phyloP scores from a whole-genome alignment of 2,797 vertebrate species.

The Alcedo atthis region DNA sequence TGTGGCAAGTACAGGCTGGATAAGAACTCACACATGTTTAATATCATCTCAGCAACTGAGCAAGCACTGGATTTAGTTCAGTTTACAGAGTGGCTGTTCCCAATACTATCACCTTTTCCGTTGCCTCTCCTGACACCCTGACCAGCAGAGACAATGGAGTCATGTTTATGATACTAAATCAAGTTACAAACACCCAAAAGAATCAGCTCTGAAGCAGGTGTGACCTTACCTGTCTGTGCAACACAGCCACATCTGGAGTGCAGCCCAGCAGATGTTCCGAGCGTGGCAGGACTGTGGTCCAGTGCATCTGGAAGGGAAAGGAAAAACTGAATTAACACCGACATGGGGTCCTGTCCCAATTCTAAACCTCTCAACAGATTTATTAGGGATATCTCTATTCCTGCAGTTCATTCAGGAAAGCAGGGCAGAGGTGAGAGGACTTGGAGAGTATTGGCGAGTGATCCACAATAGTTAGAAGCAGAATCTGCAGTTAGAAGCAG shows the following conservation, averaged over 20 bases:
- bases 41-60: slow-evolving; percentile 35
- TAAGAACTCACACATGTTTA: slow-evolving; percentile 47
- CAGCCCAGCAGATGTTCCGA: slow-evolving; percentile 4
- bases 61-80: neutral
- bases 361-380: neutral
- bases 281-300: neutral
- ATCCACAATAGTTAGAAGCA: neutral
- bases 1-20: slow-evolving; percentile 54
- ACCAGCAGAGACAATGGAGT: neutral
- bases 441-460: neutral
- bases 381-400: neutral
- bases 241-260: neutral
- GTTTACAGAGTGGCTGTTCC: neutral
- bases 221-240: slow-evolving; percentile 24
- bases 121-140: neutral
- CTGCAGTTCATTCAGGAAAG: neutral
- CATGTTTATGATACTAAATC: neutral
- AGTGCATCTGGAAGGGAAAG: neutral
- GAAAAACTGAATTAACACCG: neutral
- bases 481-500: neutral
- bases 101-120: neutral
- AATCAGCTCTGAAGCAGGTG: neutral
- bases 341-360: neutral
- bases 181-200: neutral
- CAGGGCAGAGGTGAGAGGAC: neutral